Base-by-base conservation (phyloP, 2,888 invertebrate species). In the Masnerella sp. region DNA sequence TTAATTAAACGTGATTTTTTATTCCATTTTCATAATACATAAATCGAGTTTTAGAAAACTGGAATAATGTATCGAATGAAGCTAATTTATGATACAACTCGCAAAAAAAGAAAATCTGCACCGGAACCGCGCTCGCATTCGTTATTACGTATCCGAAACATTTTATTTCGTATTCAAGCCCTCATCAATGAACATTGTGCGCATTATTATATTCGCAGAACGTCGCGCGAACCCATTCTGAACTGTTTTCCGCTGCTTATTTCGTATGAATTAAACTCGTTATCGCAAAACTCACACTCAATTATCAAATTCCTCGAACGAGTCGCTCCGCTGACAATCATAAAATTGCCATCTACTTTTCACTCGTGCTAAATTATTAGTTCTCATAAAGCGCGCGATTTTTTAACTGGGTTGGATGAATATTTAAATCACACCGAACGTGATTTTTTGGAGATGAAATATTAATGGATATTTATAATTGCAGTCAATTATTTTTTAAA, bases 251-350 rank as follows among this genome's bases (percentile, higher is more conserved):
- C 32, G 56, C 32, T 32, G 56, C 56, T 56, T 56, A 56, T 56
- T 56, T 56, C 28, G 43, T 32, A 32, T 56, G 43, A 56, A 56
- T 56, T 56, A 56, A 56, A 56, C 56, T 56, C 56, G 56, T 43
- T 56, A 56, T 38, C 43, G 43, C 56, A 56, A 56, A 56, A 32
- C 42, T 42, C 43, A 32, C 20, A 43, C 20, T 43, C 56, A 43
- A 43, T 56, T 56, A 56, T 42, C 12, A 32, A 56, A 56, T 56
- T 56, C 43, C 32, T 56, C 14, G 30, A 42, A 20, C 30, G 28
- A 17, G 11, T n/a, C 15, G 17, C 9, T 9, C 15, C 20, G 17
- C 20, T 43, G 17, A 56, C 38, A 56, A 43, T 32, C 11, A 20
- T 43, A 43, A 30, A 54, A 54, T 54, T 54, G 12, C 18, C 28